Conservation (phyloP, 2,888 invertebrate species). For the Dolichomitus sp. region DNA sequence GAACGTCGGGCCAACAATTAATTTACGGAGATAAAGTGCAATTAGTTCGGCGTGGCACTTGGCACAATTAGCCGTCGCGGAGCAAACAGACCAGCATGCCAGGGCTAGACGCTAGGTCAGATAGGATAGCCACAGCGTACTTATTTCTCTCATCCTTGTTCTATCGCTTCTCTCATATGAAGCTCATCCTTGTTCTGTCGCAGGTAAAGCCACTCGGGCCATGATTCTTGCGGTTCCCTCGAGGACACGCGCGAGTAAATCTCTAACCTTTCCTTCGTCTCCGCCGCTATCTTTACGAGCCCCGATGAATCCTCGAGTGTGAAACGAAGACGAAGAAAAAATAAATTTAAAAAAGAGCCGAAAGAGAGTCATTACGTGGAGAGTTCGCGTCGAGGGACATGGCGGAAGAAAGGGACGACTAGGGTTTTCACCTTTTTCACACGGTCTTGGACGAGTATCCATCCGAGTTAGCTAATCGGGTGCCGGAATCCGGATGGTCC, state of each 20-base stretch:
- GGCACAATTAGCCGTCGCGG: constrained; percentile 77
- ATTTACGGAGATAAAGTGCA: constrained; percentile 82
- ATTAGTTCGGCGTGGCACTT: constrained; percentile 80
- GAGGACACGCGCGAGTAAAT: constrained; percentile 53
- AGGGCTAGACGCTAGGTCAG: constrained; percentile 10
- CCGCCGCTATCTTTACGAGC: constrained; percentile 59
- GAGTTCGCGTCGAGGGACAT: constrained; percentile 26
- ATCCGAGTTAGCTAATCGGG: not conserved
- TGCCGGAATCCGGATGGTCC: constrained; percentile 26
- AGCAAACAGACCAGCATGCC: constrained; percentile 10
- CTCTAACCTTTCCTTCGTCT: constrained; percentile 40
- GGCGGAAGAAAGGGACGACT: constrained; percentile 24
- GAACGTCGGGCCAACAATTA: constrained; percentile 75
- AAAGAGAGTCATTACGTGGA: constrained; percentile 48
- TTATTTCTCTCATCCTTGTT: not conserved
- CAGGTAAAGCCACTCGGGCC: constrained; percentile 17
- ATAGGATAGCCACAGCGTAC: not conserved
- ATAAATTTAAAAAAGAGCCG: not conserved
- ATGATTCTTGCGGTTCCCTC: constrained; percentile 41
- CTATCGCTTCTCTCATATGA: not conserved
- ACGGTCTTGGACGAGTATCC: constrained; percentile 31
- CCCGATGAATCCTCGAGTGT: constrained; percentile 47
- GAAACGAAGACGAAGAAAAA: constrained; percentile 4
- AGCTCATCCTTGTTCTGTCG: constrained; percentile 9
- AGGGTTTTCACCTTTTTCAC: constrained; percentile 64